Conservation (phyloP, 2,888 invertebrate genomes). For the Criorhina ranunculi region DNA sequence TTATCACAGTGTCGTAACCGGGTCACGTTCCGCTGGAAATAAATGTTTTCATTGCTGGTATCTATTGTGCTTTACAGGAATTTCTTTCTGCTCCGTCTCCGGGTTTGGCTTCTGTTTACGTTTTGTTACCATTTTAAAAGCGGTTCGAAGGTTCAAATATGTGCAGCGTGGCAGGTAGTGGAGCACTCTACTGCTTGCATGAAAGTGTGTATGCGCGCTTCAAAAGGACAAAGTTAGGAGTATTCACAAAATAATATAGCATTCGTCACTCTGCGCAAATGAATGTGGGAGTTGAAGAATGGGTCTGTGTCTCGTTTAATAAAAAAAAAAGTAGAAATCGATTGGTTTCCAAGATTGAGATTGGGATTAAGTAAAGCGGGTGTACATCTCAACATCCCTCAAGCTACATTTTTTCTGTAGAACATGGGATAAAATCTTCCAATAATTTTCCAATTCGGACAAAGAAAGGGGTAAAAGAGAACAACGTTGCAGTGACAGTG, state of each 20-base stretch:
- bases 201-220: constrained; percentile 24
- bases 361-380: constrained; percentile 17
- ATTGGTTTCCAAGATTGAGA: constrained; percentile 38
- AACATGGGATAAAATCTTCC: constrained; percentile 6
- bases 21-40: constrained; percentile 74
- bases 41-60: constrained; percentile 77
- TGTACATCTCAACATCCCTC: background rate
- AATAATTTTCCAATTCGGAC: background rate
- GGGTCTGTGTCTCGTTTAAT: constrained; percentile 34
- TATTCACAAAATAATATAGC: constrained; percentile 44
- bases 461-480: background rate
- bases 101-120: constrained; percentile 37
- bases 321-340: constrained; percentile 51
- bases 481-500: constrained; percentile 20
- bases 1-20: constrained; percentile 75
- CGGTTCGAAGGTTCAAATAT: constrained; percentile 40
- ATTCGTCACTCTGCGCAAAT: constrained; percentile 32
- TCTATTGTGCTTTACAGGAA: constrained; percentile 76
- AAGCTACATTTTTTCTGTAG: background rate
- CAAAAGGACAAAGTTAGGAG: constrained; percentile 52
- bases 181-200: background rate
- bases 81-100: constrained; percentile 63
- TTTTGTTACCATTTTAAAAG: constrained; percentile 47
- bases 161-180: constrained; percentile 9
- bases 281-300: constrained; percentile 19